A percentile compares a stretch with the other conserved stretches of the same genome.
These are phyloP conservation scores for Sebastes iracundus DNA, from an alignment of 2,797 vertebrate species.

Conservation along the genomic window DNA sequence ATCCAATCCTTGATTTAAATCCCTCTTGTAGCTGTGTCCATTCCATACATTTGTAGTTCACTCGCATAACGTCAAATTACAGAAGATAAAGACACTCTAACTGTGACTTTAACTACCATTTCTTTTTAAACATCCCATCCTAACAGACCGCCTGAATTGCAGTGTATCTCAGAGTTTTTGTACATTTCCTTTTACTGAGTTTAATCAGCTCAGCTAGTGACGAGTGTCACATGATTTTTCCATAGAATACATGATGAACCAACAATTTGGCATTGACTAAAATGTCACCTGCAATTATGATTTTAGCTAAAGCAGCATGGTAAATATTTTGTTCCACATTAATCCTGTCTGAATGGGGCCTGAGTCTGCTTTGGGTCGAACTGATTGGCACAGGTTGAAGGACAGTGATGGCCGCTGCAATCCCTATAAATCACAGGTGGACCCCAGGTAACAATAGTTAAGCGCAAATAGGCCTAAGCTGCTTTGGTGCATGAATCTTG, in stretches of 20 bases:
- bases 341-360: constrained; percentile 29
- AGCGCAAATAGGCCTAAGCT: constrained; percentile 9
- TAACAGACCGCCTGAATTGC: not conserved
- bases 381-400: constrained; percentile 23
- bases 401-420: constrained; percentile 7
- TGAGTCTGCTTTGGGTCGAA: not conserved
- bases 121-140: not conserved
- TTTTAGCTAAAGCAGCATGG: constrained; percentile 5
- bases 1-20: not conserved
- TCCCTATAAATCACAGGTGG: constrained; percentile 24
- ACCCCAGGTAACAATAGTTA: constrained; percentile 12
- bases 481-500: not conserved
- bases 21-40: not conserved
- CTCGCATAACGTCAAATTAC: not conserved
- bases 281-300: constrained; percentile 1
- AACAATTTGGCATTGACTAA: not conserved
- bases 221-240: not conserved
- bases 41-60: not conserved
- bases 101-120: not conserved
- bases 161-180: not conserved
- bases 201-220: not conserved
- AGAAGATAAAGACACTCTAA: not conserved
- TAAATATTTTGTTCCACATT: constrained; percentile 10
- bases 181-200: not conserved
- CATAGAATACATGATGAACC: not conserved